Evolutionary conservation across 2,888 invertebrate species (phyloP), one percentile per base, ranked within the genome.

Genomic region (Meiosimyza platycephala): DNA sequence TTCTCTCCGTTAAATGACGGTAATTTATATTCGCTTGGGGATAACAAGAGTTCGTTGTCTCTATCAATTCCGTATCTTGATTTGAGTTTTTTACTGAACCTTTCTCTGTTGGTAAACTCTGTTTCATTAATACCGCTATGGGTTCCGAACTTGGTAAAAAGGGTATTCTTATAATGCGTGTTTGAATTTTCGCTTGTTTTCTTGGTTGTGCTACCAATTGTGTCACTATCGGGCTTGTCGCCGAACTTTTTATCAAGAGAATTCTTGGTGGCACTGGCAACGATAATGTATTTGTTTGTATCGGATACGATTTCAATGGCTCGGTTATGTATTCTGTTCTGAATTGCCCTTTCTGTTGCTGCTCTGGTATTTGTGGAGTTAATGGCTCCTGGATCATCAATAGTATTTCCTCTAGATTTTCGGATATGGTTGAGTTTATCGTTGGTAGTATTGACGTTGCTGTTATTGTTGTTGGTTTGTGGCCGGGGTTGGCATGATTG

Each of bases 61-160:
- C 11, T 55, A 77, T 76, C 73, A 78, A 74, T 78, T 76, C 73
- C 77, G 77, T 79, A 78, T 47, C 78, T 74, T 76, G 72, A 63
- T 51, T 76, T 77, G 71, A 77, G 76, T 13, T 77, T 75, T 77
- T 80, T 78, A 80, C 80, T 82, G 69, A 72, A 74, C 69, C 71
- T 63, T 54, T 77, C 76, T 75, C 55, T 55, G 76, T 40, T 77
- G 80, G 79, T 78, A 55, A 72, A 64, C 78, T 77, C 74, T 62
- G 77, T 77, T 83, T 85, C 84, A 80, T 75, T 78, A 78, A 78
- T 75, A 75, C 72, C 77, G 78, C 75, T 69, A 78, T 77, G 73
- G 81, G 77, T 78, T 74, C 81, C 80, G 82, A 80, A 76, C 82
- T 82, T 80, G 84, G 80, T 84, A 84, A 84, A 85, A 85, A 85